phyloP scores from a whole-genome alignment of 2,888 invertebrate genomes.

The Cartodere bifasciata region DNA sequence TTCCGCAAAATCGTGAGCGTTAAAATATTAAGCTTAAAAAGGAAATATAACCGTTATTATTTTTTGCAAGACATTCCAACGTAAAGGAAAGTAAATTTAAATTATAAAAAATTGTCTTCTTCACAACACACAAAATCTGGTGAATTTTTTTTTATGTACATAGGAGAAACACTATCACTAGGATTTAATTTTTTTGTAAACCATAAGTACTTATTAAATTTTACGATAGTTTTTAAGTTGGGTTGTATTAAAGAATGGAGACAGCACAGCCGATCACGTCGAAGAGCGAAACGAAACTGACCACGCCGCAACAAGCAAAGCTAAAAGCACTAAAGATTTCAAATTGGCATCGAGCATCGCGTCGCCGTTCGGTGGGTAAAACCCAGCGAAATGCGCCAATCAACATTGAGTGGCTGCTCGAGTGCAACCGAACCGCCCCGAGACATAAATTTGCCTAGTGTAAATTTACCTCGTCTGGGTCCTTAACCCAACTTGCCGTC shows the following conservation, averaged over 20 bases:
- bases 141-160: too few species aligned
- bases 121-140: too few species aligned
- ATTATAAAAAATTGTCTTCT: too few species aligned
- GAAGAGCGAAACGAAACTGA: not conserved
- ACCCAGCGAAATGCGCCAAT: slow-evolving; percentile 11
- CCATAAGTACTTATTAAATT: too few species aligned
- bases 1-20: too few species aligned
- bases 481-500: slow-evolving; percentile 37
- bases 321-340: not conserved
- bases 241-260: not conserved
- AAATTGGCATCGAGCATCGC: slow-evolving; percentile 1
- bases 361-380: slow-evolving; percentile 11
- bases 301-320: not conserved
- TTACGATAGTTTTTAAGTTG: too few species aligned
- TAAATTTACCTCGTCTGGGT: slow-evolving; percentile 36
- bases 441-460: slow-evolving; percentile 23
- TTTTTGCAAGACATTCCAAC: too few species aligned
- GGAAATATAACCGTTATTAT: too few species aligned
- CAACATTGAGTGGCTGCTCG: slow-evolving; percentile 5
- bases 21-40: too few species aligned
- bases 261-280: not conserved
- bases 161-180: too few species aligned
- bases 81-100: too few species aligned
- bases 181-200: too few species aligned
- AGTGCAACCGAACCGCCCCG: slow-evolving; percentile 9